Evolutionary conservation across 2,113 vertebrate species (phyloP).

Genomic region (Camelus dromedarius): DNA sequence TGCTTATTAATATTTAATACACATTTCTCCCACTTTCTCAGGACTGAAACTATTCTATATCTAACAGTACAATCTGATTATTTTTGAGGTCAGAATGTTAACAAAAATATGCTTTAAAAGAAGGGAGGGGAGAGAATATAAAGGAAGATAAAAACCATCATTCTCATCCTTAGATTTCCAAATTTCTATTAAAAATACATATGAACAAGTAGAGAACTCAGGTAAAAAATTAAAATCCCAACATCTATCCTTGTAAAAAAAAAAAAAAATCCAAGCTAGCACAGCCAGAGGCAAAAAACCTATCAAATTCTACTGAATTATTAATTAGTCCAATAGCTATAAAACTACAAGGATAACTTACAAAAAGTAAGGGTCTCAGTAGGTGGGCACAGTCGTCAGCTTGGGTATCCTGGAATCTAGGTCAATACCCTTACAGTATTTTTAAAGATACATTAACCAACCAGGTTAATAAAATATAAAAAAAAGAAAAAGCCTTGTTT

Average conservation of each 20-base stretch:
- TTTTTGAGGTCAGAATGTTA: neutral
- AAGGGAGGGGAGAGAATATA: neutral
- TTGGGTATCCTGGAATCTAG: neutral
- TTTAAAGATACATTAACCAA: slow-evolving; percentile 1
- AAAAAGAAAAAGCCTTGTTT: too few relatives aligned
- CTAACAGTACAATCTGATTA: neutral
- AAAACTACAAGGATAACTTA: neutral
- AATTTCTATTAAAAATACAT: slow-evolving; percentile 33
- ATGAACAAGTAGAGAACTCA: neutral
- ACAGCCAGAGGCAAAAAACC: slow-evolving; percentile 11
- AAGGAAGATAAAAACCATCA: neutral
- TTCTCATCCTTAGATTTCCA: neutral
- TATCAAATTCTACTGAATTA: neutral
- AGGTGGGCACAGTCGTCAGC: neutral
- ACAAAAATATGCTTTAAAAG: neutral
- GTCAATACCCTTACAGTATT: neutral
- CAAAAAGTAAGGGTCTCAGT: neutral
- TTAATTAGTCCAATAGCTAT: neutral
- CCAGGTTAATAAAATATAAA: neutral
- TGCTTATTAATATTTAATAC: neutral
- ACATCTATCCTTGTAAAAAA: neutral
- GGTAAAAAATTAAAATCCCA: neutral
- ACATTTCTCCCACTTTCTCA: neutral
- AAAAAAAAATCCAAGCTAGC: neutral
- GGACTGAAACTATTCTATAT: neutral